Evolutionary conservation across 2,113 vertebrate genomes (phyloP).

Genomic region (Carassius auratus): DNA sequence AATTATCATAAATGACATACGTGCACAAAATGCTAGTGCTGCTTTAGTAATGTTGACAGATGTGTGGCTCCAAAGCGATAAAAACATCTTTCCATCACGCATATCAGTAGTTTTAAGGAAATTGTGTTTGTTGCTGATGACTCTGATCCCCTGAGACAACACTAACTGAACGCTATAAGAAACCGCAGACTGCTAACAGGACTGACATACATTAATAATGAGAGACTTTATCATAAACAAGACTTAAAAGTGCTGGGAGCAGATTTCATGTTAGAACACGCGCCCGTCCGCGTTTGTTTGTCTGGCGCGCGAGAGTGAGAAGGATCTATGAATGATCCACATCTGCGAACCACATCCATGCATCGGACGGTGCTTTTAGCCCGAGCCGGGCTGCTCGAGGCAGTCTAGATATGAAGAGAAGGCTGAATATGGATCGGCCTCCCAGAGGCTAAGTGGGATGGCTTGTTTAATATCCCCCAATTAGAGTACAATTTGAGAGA

Average conservation of each 20-base stretch:
- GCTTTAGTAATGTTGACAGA: constrained; percentile 29
- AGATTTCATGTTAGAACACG: not conserved
- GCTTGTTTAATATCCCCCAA: constrained; percentile 78
- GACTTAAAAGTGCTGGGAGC: constrained; percentile 30
- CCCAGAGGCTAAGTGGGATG: constrained; percentile 76
- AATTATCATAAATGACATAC: not conserved
- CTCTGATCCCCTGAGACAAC: constrained; percentile 45
- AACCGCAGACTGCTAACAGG: not conserved
- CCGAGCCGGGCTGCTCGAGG: constrained; percentile 24
- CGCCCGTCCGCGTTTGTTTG: not conserved
- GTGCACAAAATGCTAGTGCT: not conserved
- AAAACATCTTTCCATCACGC: constrained; percentile 25
- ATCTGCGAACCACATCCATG: not conserved
- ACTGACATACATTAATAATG: constrained; percentile 52
- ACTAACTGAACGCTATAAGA: not conserved
- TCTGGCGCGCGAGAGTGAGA: not conserved
- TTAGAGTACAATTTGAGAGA: constrained; percentile 74
- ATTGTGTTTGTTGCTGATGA: constrained; percentile 53
- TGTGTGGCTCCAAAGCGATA: constrained; percentile 25
- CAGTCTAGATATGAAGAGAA: constrained; percentile 64
- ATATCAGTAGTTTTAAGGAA: constrained; percentile 48
- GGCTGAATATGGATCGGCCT: constrained; percentile 73
- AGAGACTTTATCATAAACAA: constrained; percentile 43
- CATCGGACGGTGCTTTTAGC: not conserved
- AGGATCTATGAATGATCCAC: constrained; percentile 14